Conservation (phyloP, 2,797 vertebrate species). For the Synanceia verrucosa region DNA sequence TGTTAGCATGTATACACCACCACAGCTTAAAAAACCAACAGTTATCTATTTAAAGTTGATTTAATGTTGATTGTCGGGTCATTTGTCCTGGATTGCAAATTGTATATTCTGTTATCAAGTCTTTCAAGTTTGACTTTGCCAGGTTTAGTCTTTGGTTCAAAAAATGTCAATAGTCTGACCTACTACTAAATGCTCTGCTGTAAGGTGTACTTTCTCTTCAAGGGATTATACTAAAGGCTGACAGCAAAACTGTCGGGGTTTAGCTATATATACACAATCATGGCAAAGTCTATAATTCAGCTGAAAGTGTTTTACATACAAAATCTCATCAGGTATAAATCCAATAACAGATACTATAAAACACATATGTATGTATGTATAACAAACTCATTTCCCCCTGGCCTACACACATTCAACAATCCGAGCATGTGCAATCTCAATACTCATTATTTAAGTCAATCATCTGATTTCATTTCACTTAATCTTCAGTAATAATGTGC, state of each 20-base stretch:
- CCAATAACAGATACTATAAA: neutral
- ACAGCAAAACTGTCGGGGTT: neutral
- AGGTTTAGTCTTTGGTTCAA: neutral
- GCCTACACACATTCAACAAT: no score
- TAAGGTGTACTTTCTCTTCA: neutral
- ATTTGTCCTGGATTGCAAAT: neutral
- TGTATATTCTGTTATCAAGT: neutral
- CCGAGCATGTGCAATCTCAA: no score
- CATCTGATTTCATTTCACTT: no score
- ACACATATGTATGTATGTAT: neutral
- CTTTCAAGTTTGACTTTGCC: neutral
- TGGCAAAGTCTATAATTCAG: neutral
- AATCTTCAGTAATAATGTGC: no score
- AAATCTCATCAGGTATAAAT: neutral
- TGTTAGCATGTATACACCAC: no score
- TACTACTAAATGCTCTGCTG: no score
- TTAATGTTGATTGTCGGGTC: neutral
- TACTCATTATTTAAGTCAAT: no score
- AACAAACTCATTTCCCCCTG: no score
- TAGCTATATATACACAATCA: neutral
- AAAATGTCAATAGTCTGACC: neutral
- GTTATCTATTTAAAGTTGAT: no score
- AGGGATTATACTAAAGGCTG: neutral
- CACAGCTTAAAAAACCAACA: neutral
- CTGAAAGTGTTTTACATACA: neutral